Evolutionary conservation across 2,888 invertebrate species (phyloP).

Genomic region (Calameuta filiformis): DNA sequence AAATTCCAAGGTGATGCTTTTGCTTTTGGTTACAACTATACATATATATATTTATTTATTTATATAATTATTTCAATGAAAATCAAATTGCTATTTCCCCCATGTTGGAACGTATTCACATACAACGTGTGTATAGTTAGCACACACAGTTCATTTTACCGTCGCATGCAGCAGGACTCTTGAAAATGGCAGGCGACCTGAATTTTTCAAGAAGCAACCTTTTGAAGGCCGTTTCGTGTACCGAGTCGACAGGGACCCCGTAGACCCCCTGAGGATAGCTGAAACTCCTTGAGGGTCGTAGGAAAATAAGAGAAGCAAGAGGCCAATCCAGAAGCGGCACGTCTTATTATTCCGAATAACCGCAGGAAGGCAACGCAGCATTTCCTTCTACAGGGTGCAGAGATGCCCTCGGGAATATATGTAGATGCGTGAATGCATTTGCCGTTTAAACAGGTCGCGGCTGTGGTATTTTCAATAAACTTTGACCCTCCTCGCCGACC

Average conservation of each 20-base stretch:
- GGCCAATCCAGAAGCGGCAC: not conserved
- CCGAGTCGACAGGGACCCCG: not conserved
- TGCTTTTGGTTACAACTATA: not conserved
- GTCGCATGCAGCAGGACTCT: not conserved
- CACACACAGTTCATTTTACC: not conserved
- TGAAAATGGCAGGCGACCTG: not conserved
- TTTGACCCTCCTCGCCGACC: slow-evolving; percentile 12
- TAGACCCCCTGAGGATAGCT: not conserved
- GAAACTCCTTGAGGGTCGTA: not conserved
- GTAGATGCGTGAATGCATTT: slow-evolving; percentile 29
- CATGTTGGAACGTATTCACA: too few species aligned
- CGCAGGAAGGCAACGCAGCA: not conserved
- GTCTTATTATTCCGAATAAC: not conserved
- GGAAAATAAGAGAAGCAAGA: not conserved
- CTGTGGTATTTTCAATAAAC: slow-evolving; percentile 37
- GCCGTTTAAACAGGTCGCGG: slow-evolving; percentile 36
- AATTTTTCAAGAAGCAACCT: not conserved
- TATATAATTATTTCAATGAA: not conserved
- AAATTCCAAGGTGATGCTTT: not conserved
- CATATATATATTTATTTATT: too few species aligned
- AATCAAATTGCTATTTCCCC: not conserved
- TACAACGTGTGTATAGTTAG: not conserved
- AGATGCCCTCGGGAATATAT: slow-evolving; percentile 13
- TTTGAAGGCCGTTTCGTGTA: not conserved
- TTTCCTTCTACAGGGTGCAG: slow-evolving; percentile 6